phyloP scores from a whole-genome alignment of 2,888 invertebrate genomes.

The Petrolisthes manimaculis region DNA sequence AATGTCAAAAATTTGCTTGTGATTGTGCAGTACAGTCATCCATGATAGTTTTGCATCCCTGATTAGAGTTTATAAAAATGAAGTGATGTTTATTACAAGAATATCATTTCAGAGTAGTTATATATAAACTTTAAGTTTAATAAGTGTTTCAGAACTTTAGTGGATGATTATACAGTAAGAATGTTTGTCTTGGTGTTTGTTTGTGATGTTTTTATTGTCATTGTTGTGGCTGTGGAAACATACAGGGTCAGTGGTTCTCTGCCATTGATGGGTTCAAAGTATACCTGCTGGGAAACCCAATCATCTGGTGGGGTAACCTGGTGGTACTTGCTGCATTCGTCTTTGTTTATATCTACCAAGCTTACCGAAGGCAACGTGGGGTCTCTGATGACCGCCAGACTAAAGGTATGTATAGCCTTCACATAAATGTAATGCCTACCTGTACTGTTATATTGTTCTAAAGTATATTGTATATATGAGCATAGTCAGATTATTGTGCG shows the following conservation, averaged over 20 bases:
- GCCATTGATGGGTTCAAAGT: conserved; percentile 69
- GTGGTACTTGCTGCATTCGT: conserved; percentile 68
- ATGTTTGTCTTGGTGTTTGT: background rate
- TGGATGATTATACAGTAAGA: background rate
- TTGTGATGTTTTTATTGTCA: background rate
- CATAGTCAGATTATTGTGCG: background rate
- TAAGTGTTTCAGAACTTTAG: background rate
- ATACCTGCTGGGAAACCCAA: conserved; percentile 72
- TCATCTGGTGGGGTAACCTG: conserved; percentile 71
- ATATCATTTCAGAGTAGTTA: no score
- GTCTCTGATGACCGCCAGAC: conserved; percentile 63
- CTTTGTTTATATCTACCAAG: conserved; percentile 68
- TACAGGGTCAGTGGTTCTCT: conserved; percentile 72
- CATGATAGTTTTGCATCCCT: no score
- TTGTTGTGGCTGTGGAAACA: background rate
- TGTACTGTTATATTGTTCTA: background rate
- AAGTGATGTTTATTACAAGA: no score
- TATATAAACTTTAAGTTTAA: background rate
- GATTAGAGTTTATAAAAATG: no score
- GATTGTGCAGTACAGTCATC: no score
- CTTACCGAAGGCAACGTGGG: conserved; percentile 54
- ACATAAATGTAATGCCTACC: background rate
- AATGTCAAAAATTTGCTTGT: no score
- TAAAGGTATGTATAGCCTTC: conserved; percentile 26
- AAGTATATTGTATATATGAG: background rate